phyloP scores from a whole-genome alignment of 2,888 invertebrate genomes.

The Thecocarcelia acutangulata region DNA sequence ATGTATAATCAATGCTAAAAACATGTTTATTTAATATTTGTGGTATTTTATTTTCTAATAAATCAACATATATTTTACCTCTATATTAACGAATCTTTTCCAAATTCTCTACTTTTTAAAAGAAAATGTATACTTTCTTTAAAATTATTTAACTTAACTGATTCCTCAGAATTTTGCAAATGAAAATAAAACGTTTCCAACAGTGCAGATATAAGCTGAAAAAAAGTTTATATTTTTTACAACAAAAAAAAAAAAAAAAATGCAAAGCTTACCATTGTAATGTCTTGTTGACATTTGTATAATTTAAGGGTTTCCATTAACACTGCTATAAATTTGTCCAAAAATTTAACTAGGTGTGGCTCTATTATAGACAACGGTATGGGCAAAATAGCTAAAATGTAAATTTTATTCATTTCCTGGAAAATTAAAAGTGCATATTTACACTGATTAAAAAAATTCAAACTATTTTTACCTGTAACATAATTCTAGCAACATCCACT shows the following conservation, averaged over 20 bases:
- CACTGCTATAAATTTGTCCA: constrained; percentile 75
- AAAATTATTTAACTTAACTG: constrained; percentile 11
- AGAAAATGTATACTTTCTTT: constrained; percentile 37
- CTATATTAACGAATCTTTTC: constrained; percentile 31
- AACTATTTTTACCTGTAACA: constrained; percentile 71
- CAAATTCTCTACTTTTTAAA: constrained; percentile 39
- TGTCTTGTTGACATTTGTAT: constrained; percentile 68
- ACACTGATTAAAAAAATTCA: not conserved
- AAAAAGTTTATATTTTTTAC: not conserved
- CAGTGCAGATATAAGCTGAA: constrained; percentile 72
- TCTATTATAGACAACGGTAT: constrained; percentile 74
- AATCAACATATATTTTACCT: too few relatives aligned
- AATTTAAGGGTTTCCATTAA: constrained; percentile 74
- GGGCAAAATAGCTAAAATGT: constrained; percentile 75
- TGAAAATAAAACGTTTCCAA: constrained; percentile 73
- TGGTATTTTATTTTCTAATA: too few relatives aligned
- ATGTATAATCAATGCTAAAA: too few relatives aligned
- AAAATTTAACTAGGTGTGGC: constrained; percentile 75
- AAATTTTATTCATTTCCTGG: constrained; percentile 75
- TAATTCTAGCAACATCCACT: constrained; percentile 68
- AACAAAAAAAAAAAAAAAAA: not conserved
- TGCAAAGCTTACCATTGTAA: constrained; percentile 70
- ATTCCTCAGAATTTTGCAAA: constrained; percentile 60
- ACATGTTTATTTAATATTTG: too few relatives aligned
- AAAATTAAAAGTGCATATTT: not conserved